A percentile compares a stretch with the other conserved stretches of the same genome.
These are phyloP conservation scores for Drosophila neonasuta DNA, from an alignment of 2,888 invertebrate species.

Conservation along the genomic window DNA sequence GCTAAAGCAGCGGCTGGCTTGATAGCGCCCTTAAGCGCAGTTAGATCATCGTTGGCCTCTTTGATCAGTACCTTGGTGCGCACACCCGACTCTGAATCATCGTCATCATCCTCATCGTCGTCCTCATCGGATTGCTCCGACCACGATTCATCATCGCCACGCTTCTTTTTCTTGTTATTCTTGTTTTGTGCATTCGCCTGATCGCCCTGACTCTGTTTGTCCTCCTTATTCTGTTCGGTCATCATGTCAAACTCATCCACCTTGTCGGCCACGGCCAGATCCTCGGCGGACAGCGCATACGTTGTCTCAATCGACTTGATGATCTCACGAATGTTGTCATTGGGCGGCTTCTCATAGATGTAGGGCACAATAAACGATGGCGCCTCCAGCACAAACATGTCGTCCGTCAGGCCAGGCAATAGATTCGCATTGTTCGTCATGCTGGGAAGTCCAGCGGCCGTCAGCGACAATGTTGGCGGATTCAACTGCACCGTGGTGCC, in stretches of 20 bases:
- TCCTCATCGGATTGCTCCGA: constrained; percentile 84
- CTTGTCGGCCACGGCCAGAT: constrained; percentile 84
- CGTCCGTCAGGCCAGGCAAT: constrained; percentile 92
- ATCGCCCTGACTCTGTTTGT: constrained; percentile 65
- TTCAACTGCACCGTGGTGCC: constrained; percentile 56
- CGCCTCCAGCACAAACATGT: constrained; percentile 96
- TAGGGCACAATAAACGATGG: constrained; percentile 97
- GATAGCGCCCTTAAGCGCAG: constrained; percentile 83
- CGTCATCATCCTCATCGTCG: constrained; percentile 82
- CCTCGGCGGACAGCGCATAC: constrained; percentile 82
- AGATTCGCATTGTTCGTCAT: constrained; percentile 84
- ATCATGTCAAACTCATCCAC: constrained; percentile 83
- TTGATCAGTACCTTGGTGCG: constrained; percentile 83
- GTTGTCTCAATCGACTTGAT: constrained; percentile 86
- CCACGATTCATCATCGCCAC: constrained; percentile 85
- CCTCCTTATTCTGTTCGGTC: constrained; percentile 82
- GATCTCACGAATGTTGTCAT: constrained; percentile 89
- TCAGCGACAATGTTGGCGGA: constrained; percentile 66
- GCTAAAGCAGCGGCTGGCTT: constrained; percentile 81
- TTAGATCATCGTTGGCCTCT: constrained; percentile 84
- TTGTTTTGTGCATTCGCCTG: constrained; percentile 61
- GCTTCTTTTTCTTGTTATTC: constrained; percentile 79
- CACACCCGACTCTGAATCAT: constrained; percentile 83
- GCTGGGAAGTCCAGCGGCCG: constrained; percentile 63
- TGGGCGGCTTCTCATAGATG: constrained; percentile 94